Evolutionary conservation across 2,888 invertebrate species (phyloP).

Genomic region (Prionchulus punctatus): DNA sequence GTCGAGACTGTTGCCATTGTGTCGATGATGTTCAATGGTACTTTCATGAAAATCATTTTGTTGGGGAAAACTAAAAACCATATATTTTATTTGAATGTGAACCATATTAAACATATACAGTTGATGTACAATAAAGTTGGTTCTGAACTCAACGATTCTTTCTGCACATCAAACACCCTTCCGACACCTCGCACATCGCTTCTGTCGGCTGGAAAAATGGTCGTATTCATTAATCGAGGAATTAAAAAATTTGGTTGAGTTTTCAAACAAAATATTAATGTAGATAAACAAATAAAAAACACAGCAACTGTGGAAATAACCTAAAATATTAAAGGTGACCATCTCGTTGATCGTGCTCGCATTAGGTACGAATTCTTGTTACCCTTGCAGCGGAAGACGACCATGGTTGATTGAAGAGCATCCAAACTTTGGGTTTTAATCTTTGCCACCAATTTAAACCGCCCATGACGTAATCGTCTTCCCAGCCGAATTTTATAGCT

Average conservation of each 20-base stretch:
- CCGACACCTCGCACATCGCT: neutral
- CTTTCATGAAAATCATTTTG: slow-evolving; percentile 42
- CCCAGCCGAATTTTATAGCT: slow-evolving; percentile 90
- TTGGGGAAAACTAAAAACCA: slow-evolving; percentile 69
- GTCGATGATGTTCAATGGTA: slow-evolving; percentile 76
- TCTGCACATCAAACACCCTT: slow-evolving; percentile 27
- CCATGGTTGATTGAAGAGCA: slow-evolving; percentile 95
- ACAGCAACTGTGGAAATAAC: slow-evolving; percentile 76
- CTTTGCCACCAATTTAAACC: slow-evolving; percentile 59
- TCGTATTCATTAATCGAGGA: slow-evolving; percentile 42
- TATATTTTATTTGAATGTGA: slow-evolving; percentile 73
- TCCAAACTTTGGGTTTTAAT: slow-evolving; percentile 92
- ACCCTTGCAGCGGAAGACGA: slow-evolving; percentile 94
- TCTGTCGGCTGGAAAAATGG: neutral
- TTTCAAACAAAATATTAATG: slow-evolving; percentile 79
- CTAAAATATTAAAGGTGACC: no score
- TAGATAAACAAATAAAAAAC: slow-evolving; percentile 83
- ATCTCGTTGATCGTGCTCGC: no score
- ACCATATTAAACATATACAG: slow-evolving; percentile 82
- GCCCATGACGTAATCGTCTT: slow-evolving; percentile 55
- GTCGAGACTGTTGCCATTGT: slow-evolving; percentile 78
- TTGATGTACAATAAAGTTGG: slow-evolving; percentile 71
- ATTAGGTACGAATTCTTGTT: no score
- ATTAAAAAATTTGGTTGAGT: slow-evolving; percentile 86
- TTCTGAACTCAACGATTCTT: slow-evolving; percentile 36